Conservation (phyloP, 2,113 vertebrate species). For the Grallaria varia region DNA sequence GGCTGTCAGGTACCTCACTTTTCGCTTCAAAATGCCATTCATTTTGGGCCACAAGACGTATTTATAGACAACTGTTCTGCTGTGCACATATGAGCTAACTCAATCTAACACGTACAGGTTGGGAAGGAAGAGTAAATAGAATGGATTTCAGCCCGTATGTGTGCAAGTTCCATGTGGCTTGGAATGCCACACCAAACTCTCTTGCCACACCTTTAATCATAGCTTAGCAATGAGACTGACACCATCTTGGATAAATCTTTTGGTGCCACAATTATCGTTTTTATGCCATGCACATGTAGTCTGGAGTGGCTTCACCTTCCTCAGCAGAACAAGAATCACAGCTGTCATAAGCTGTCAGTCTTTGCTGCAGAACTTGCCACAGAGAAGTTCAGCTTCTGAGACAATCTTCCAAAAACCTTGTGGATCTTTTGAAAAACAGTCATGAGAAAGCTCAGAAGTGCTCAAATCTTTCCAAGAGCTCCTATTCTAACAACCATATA, state of each 20-base stretch:
- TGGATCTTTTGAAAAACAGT: not conserved
- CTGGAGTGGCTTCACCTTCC: not conserved
- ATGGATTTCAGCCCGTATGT: not conserved
- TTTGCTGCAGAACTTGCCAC: not conserved
- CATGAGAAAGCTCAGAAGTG: not conserved
- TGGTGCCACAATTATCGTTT: not conserved
- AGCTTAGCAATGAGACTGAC: not conserved
- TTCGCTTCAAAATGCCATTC: not conserved
- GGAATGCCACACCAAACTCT: not conserved
- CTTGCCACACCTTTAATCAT: not conserved
- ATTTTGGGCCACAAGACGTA: not conserved
- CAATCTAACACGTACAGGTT: accelerated
- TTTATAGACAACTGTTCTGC: not conserved
- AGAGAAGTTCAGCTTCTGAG: not conserved
- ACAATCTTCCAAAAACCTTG: not conserved
- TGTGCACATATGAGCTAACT: not conserved
- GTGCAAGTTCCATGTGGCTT: not conserved
- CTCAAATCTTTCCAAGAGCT: not conserved
- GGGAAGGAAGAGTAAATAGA: not conserved
- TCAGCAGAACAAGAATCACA: not conserved
- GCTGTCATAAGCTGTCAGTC: not conserved
- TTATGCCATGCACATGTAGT: not conserved
- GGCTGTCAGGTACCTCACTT: not conserved
- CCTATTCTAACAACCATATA: not conserved
- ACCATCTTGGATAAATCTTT: not conserved